Conservation (phyloP, 2,797 vertebrate species). For the Antrozous pallidus region DNA sequence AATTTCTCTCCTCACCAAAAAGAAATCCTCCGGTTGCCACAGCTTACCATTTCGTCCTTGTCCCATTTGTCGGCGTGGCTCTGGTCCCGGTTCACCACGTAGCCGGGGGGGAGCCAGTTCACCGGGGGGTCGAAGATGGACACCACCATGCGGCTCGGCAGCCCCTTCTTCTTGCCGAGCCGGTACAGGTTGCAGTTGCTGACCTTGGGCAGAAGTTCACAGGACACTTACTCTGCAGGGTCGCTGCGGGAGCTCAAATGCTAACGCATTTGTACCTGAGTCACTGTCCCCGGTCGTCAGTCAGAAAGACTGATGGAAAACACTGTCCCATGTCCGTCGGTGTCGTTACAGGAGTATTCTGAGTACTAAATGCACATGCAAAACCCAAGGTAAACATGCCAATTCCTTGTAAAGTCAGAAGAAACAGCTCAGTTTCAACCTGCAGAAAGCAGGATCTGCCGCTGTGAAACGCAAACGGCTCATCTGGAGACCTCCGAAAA, state of each 20-base stretch:
- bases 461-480: neutral
- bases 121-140: slow-evolving; percentile 99
- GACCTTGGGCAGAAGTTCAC: slow-evolving; percentile 86
- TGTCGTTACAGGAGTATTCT: neutral
- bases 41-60: slow-evolving; percentile 91
- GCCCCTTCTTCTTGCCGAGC: slow-evolving; percentile 98
- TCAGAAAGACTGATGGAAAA: neutral
- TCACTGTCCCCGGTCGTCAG: neutral
- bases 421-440: neutral
- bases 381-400: neutral
- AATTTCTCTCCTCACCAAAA: neutral
- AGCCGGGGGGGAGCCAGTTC: slow-evolving; percentile 98
- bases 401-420: neutral
- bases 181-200: slow-evolving; percentile 99
- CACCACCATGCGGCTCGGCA: slow-evolving; percentile 99
- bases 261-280: neutral
- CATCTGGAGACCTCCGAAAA: neutral
- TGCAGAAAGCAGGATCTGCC: neutral
- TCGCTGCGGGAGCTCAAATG: neutral
- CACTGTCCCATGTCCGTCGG: neutral
- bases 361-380: neutral
- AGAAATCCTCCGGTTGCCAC: neutral
- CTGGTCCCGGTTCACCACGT: slow-evolving; percentile 98
- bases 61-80: slow-evolving; percentile 92
- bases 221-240: slow-evolving; percentile 41